Evolutionary conservation across 1,140 invertebrate species (phyloP), one percentile per base, ranked within the genome.

Genomic region (Leptinotarsa texana): DNA sequence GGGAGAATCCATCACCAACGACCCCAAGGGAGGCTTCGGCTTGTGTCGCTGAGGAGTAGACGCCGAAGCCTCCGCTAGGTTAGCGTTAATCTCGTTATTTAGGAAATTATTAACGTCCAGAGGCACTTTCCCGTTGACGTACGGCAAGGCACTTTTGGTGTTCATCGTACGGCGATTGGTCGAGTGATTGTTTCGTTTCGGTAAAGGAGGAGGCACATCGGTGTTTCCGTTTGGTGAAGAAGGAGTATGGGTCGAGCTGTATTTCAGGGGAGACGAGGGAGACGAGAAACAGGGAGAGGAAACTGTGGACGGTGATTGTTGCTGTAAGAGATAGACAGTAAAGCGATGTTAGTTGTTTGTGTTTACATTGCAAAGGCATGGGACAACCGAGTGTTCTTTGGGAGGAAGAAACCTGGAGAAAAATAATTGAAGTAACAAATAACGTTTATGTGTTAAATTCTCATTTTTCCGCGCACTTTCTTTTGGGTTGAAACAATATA

Each of bases 261-360:
- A 69, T 63, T 78, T 81, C 62, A 72, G 74, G 48, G 81, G 79
- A 68, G 80, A 77, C 51, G 75, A 75, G 72, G 75, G 61, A 42
- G 75, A 72, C 51, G 51, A 57, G 51, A 57, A 17, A 57, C 51
- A n/a, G 13, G 70, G 74, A 48, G 71, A 69, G 21, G 70, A 65
- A 70, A 79, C 69, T 63, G 72, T 68, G 71, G 74, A 75, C 72
- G 80, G 78, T 77, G 80, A 81, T 61, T 76, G 83, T 82, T 78
- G 83, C 84, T 81, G 81, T 80, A 85, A 86, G 84, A 83, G 76
- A 84, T 62, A 73, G 82, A 81, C 77, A 83, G 82, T 80, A 80
- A 81, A 82, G 81, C 81, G 78, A 75, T 76, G 81, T 82, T 82
- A 82, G 78, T 82, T 75, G 65, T 69, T 49, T 22, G 71, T 73